Base-by-base conservation (phyloP, 2,113 vertebrate species). In the Saguinus imperator region DNA sequence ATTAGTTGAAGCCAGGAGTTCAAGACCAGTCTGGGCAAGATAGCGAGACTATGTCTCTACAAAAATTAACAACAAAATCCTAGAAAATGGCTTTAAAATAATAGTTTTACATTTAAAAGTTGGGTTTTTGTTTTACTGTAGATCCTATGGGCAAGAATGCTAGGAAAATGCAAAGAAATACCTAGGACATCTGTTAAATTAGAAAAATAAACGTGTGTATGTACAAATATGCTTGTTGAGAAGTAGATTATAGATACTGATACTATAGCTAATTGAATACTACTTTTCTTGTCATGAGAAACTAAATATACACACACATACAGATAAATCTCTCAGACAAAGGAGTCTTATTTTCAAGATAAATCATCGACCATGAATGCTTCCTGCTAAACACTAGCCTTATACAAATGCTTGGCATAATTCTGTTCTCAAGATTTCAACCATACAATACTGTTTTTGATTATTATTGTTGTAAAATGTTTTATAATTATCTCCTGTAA, bases 301-400 rank as follows among this genome's bases (percentile, higher is more conserved):
- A 80, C 70, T 93, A 86, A 83, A 80, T 92, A 90, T 70, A 79
- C 66, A 64, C 6, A 95, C 37, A 96, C 40, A 61, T 45, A 96
- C 25, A 91, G 66, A 96, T 57, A 68, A 91, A 92, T 68, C 58
- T 70, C 87, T 97, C 50, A 57, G 58, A 87, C 29, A 85, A 96
- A 91, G 18, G n/a, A 97, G 87, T 89, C 48, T 93, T 87, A 90
- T 89, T 97, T 97, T 92, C 70, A 96, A 96, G 80, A 91, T 70
- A 32, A 90, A 61, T 84, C 72, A 91, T 61, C 87, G 73, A 91
- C 89, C 57, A 76, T 23, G 45, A 93, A 52, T 76, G 57, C 25
- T 95, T 94, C 86, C 79, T 87, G 73, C 83, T 80, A 93, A 93
- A 93, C 52, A 85, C 76, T 45, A 52, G 45, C n/a, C 93, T 94